A percentile compares a stretch with the other conserved stretches of the same genome.
These are phyloP conservation scores for Engraulis encrasicolus DNA, from an alignment of 2,113 vertebrate genomes.

Conservation along the genomic window DNA sequence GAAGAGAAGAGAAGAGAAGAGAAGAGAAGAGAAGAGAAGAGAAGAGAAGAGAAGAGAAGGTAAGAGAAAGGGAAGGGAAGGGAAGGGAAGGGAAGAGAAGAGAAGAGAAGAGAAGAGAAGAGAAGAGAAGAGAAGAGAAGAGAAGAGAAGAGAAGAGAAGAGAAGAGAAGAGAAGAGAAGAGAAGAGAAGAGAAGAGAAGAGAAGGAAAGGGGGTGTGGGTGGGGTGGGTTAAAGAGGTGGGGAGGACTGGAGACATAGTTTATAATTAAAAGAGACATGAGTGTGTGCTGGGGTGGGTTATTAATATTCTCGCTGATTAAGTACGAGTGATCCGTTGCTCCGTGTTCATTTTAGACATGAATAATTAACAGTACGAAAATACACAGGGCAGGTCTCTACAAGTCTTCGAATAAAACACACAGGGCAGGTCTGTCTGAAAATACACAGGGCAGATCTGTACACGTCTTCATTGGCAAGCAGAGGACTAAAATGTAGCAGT, in stretches of 20 bases:
- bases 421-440: no score
- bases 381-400: no score
- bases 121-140: background rate
- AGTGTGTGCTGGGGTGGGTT: background rate
- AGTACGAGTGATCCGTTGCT: background rate
- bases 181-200: background rate
- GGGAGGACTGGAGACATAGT: background rate
- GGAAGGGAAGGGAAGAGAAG: background rate
- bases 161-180: background rate
- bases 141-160: background rate
- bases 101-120: background rate
- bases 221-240: no score
- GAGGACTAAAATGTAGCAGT: no score
- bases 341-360: background rate
- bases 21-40: background rate
- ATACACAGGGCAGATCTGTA: no score
- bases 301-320: constrained; percentile 11
- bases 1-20: background rate
- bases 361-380: no score
- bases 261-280: constrained; percentile 8
- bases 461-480: no score
- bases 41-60: background rate
- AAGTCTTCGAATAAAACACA: no score
- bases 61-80: background rate
- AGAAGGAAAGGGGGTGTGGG: background rate